phyloP scores from a whole-genome alignment of 2,888 invertebrate species.

The Pristionchus fissidentatus region DNA sequence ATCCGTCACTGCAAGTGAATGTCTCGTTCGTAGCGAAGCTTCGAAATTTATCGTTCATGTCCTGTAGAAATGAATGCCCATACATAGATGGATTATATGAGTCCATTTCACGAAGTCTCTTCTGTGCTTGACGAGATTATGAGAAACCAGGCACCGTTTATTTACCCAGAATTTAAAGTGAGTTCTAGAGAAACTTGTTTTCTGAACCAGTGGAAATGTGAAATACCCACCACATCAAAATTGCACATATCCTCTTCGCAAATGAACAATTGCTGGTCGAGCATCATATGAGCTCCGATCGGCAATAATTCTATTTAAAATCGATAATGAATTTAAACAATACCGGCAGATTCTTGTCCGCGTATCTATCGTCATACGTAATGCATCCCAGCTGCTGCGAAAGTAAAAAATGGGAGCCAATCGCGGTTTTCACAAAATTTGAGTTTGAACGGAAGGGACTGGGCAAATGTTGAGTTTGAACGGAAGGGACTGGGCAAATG shows the following conservation, averaged over 20 bases:
- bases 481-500: too few relatives aligned
- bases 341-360: constrained; percentile 80
- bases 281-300: neutral
- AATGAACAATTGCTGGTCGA: constrained; percentile 77
- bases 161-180: too few relatives aligned
- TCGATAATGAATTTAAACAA: constrained; percentile 77
- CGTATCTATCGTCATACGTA: constrained; percentile 81
- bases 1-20: too few relatives aligned
- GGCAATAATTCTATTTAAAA: constrained; percentile 74
- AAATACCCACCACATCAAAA: constrained; percentile 80
- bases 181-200: too few relatives aligned
- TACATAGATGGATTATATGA: constrained; percentile 57
- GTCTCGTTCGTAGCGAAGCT: too few relatives aligned
- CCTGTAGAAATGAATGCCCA: neutral
- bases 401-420: too few relatives aligned
- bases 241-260: constrained; percentile 78
- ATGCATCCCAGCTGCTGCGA: too few relatives aligned
- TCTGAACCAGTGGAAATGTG: constrained; percentile 71
- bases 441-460: too few relatives aligned
- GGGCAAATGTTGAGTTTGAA: too few relatives aligned
- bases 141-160: neutral
- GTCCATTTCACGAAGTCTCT: constrained; percentile 7
- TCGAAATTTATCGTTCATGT: too few relatives aligned
- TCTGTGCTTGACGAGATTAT: neutral
- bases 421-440: too few relatives aligned